Conservation (phyloP, 2,888 invertebrate species). For the Hedychridium roseum region DNA sequence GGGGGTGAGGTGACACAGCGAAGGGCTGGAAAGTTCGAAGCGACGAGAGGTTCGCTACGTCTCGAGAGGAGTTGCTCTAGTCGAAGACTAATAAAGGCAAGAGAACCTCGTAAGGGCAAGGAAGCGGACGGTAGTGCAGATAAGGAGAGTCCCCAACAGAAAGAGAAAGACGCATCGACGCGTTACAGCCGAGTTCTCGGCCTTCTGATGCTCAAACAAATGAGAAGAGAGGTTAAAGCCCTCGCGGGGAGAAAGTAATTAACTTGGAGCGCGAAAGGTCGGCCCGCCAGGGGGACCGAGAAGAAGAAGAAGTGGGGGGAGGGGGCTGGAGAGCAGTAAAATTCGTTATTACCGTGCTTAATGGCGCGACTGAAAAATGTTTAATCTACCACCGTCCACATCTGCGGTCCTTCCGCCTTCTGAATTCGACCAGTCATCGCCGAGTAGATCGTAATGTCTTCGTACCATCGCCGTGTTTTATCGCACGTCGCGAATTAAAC, state of each 20-base stretch:
- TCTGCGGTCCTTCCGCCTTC: constrained; percentile 20
- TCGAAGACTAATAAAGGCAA: constrained; percentile 44
- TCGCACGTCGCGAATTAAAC: no score
- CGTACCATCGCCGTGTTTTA: no score
- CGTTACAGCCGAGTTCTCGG: constrained; percentile 14
- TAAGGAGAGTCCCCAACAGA: constrained; percentile 21
- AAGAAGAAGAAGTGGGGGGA: not conserved
- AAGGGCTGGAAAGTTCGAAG: constrained; percentile 20
- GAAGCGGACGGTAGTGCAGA: constrained; percentile 15
- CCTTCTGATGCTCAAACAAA: constrained; percentile 34
- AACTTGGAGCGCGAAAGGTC: constrained; percentile 36
- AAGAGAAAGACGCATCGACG: constrained; percentile 14
- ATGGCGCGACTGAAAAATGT: constrained; percentile 42
- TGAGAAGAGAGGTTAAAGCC: constrained; percentile 34
- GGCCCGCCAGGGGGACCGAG: not conserved
- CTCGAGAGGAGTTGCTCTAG: constrained; percentile 24
- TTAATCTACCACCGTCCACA: constrained; percentile 33
- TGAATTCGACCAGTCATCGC: constrained; percentile 10
- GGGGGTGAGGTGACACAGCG: constrained; percentile 13
- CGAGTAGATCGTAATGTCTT: no score
- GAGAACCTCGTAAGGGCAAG: constrained; percentile 28
- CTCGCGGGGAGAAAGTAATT: constrained; percentile 42
- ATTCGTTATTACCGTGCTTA: constrained; percentile 43
- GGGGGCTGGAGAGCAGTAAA: constrained; percentile 23
- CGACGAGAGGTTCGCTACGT: no score